Base-by-base conservation (phyloP, 2,888 invertebrate genomes). In the Ferdinandea cuprea region DNA sequence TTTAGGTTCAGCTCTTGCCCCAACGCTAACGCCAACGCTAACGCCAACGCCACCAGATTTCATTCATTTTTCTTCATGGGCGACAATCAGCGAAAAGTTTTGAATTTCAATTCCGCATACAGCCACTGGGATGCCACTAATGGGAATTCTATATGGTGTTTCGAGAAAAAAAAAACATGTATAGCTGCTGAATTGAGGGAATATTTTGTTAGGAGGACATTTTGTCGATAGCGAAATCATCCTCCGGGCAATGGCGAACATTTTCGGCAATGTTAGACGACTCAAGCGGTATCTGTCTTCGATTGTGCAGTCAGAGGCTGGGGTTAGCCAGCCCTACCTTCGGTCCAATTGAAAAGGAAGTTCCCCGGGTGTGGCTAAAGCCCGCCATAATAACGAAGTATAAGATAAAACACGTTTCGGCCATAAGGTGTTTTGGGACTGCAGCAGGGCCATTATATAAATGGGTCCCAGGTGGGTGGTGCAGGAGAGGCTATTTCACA, bases 401-500 rank as follows among this genome's bases (percentile, higher is more conserved):
- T 63, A 30, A 74, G 68, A 68, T 74, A 74, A n/a, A 66, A 59
- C 68, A 74, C 58, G 68, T 74, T 74, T 50, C 32, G 59, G 35
- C 50, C 58, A 32, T 50, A 32, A 42, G 73, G 59, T 44, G 44
- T 42, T 17, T 13, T 0, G 32, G 58, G 58, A 40, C 28, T 54
- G 61, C n/a, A 32, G 17, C 32, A 37, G 32, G 25, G 25, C 30
- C 19, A 13, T 65, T 44, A 65, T 50, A 56, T 59, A 74, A 74
- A 66, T 59, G 13, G 58, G 66, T 66, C 2, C 42, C 42, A 56
- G 65, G 11, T 42, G 19, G 37, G 35, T 9, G 32, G n/a, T 46
- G 15, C 19, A 42, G 3, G 21, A 48, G 37, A 37, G 56, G 63
- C 44, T n/a, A 54, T 42, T 52, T 44, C 44, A 35, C 17, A 11